These are phyloP conservation scores for Calonectris borealis DNA, from an alignment of 2,113 vertebrate species.

Conservation along the genomic window DNA sequence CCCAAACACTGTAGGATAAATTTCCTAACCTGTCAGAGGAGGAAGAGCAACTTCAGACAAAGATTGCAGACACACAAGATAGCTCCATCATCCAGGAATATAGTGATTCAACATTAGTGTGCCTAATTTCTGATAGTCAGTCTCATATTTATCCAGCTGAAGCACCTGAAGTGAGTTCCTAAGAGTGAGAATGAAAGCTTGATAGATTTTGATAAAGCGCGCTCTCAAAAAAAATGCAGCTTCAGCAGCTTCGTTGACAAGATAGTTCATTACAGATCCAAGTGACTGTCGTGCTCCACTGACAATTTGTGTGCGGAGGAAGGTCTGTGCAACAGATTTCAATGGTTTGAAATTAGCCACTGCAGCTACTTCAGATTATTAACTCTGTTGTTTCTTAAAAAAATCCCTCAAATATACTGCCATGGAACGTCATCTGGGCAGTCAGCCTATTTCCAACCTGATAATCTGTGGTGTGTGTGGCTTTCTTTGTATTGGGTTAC, in stretches of 20 bases:
- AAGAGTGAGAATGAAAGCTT: not conserved
- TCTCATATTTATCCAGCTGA: not conserved
- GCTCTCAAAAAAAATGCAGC: not conserved
- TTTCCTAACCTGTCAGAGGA: not conserved
- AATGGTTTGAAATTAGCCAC: not conserved
- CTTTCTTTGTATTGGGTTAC: not conserved
- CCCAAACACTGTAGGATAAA: not conserved
- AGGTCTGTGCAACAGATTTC: not conserved
- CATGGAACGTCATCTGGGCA: not conserved
- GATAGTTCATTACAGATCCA: not conserved
- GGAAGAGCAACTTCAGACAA: not conserved
- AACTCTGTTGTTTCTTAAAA: not conserved
- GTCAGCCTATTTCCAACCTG: not conserved
- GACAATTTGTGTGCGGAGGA: not conserved
- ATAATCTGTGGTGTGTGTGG: not conserved
- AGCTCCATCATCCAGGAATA: not conserved
- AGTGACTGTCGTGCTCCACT: not conserved
- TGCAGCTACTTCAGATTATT: not conserved
- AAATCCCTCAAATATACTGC: not conserved
- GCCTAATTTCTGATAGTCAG: not conserved
- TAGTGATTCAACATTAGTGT: not conserved
- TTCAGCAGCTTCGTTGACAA: not conserved
- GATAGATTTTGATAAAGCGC: not conserved
- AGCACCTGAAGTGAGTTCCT: not conserved
- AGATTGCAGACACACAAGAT: not conserved